phyloP scores from a whole-genome alignment of 2,797 vertebrate species.

The Tauraco hartlaubi region DNA sequence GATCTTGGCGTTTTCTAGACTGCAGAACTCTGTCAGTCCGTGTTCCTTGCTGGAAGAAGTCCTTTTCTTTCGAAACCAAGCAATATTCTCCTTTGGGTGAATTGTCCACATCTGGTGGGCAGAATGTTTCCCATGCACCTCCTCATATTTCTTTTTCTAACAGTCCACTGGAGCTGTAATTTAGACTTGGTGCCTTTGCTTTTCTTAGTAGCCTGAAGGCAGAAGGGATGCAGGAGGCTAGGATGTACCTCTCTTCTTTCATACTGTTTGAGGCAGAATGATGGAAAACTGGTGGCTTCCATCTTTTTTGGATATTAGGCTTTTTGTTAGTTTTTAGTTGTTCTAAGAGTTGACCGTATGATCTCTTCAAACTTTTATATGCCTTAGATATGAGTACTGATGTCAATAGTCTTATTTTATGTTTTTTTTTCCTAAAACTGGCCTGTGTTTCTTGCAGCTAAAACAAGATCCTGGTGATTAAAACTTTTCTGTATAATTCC shows the following conservation, averaged over 20 bases:
- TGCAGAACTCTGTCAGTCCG: neutral
- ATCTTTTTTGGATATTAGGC: neutral
- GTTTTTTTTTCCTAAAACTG: neutral
- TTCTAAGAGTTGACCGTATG: neutral
- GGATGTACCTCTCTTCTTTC: rapidly evolving
- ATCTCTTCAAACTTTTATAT: neutral
- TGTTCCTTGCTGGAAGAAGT: neutral
- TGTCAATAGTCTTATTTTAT: too few relatives aligned
- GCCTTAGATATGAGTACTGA: neutral
- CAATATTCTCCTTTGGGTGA: neutral
- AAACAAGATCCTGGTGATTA: neutral
- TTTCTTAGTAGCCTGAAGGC: neutral
- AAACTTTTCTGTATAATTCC: neutral
- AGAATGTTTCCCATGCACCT: neutral
- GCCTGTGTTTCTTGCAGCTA: neutral
- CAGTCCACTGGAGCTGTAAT: neutral
- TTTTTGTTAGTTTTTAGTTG: neutral
- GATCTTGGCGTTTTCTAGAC: neutral
- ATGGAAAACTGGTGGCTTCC: neutral
- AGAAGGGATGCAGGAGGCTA: neutral
- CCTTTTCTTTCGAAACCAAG: neutral
- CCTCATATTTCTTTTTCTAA: neutral
- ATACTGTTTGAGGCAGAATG: neutral
- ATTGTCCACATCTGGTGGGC: neutral
- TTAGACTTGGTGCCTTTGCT: neutral